Evolutionary conservation across 2,888 invertebrate genomes (phyloP).

Genomic region (Ferrisia virgata): DNA sequence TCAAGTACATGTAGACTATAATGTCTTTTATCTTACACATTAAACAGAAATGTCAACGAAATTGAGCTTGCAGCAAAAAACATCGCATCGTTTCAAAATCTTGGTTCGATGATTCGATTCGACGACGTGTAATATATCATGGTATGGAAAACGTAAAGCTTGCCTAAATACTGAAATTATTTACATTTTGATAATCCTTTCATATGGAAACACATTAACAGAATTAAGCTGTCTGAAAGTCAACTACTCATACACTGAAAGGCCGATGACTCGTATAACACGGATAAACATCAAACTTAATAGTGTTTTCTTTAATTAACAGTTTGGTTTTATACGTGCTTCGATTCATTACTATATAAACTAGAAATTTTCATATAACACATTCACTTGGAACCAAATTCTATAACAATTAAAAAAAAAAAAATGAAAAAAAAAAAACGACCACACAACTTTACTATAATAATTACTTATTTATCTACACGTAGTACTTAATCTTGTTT

Average conservation of each 20-base stretch:
- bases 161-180: background rate
- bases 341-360: background rate
- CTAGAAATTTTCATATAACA: background rate
- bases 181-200: background rate
- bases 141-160: background rate
- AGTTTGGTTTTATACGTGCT: background rate
- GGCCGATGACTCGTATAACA: background rate
- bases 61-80: background rate
- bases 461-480: too few species aligned
- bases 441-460: too few species aligned
- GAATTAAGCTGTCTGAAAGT: background rate
- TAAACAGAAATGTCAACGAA: background rate
- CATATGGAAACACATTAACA: background rate
- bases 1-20: too few species aligned
- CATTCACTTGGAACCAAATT: background rate
- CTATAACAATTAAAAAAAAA: background rate
- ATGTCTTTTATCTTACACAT: background rate
- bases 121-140: background rate
- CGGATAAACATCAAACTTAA: background rate
- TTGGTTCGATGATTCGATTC: background rate
- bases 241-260: background rate
- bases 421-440: background rate
- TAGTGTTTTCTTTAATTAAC: conserved; percentile 1
- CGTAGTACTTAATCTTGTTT: too few species aligned
- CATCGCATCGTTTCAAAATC: background rate